These are phyloP conservation scores for Crax fasciolata DNA, from an alignment of 2,797 vertebrate genomes.

Conservation along the genomic window DNA sequence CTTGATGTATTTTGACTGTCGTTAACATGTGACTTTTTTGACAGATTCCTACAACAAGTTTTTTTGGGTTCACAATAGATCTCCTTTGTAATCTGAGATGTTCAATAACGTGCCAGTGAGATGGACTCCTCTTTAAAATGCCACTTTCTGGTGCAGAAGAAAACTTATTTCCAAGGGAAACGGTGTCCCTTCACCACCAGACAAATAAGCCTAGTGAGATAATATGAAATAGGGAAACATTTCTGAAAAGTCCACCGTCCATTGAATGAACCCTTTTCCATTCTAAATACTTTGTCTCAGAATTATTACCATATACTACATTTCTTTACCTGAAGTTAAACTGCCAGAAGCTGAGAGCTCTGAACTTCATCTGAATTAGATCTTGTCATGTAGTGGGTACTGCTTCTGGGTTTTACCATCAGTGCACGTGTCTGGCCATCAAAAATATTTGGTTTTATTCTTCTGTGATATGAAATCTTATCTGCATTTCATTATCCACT, in stretches of 20 bases:
- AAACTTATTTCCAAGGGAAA: background rate
- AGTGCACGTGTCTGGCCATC: accelerated
- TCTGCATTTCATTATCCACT: background rate
- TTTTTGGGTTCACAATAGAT: background rate
- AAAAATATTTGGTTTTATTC: background rate
- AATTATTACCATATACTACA: background rate
- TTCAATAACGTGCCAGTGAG: background rate
- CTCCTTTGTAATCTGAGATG: background rate
- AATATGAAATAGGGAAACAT: background rate
- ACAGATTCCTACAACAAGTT: background rate
- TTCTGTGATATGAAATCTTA: background rate
- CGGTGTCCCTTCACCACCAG: background rate
- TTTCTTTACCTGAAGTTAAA: background rate
- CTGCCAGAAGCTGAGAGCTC: background rate
- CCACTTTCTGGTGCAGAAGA: background rate
- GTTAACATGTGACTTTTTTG: background rate
- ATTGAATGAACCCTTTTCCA: background rate
- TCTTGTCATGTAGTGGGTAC: background rate
- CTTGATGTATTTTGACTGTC: background rate
- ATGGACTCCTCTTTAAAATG: background rate
- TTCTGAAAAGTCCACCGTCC: background rate
- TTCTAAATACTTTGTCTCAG: background rate
- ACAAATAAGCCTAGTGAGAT: background rate
- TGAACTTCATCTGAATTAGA: background rate
- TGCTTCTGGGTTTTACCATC: background rate